These are phyloP conservation scores for Rhingia rostrata DNA, from an alignment of 2,888 invertebrate species.

Conservation along the genomic window DNA sequence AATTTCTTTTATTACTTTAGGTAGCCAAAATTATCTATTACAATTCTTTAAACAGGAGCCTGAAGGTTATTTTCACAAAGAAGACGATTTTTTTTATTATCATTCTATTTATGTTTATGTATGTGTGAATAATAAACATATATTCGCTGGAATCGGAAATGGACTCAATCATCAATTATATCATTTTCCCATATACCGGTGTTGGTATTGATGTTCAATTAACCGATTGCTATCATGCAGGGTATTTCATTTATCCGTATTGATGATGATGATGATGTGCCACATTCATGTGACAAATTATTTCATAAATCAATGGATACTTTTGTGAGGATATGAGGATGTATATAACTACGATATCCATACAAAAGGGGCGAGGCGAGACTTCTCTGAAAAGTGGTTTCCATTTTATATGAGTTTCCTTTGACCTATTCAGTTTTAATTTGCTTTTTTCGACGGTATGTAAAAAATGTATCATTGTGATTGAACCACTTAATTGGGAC, in stretches of 20 bases:
- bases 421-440: slow-evolving; percentile 1
- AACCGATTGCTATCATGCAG: slow-evolving; percentile 35
- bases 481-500: slow-evolving; percentile 4
- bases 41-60: neutral
- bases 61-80: neutral
- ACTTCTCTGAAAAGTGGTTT: slow-evolving; percentile 2
- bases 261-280: slow-evolving; percentile 46
- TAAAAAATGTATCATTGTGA: neutral
- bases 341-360: neutral
- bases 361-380: neutral
- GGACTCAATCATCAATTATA: slow-evolving; percentile 8
- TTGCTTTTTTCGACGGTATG: neutral
- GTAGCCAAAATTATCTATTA: neutral
- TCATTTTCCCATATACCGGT: neutral
- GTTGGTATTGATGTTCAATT: slow-evolving; percentile 37
- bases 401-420: neutral
- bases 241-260: slow-evolving; percentile 34
- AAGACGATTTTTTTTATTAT: neutral
- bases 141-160: neutral
- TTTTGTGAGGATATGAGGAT: neutral
- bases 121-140: neutral
- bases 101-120: neutral
- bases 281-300: slow-evolving; percentile 47
- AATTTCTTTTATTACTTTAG: neutral
- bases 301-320: slow-evolving; percentile 46